These are phyloP conservation scores for Harpagifer antarcticus DNA, from an alignment of 2,797 vertebrate species.

Conservation along the genomic window DNA sequence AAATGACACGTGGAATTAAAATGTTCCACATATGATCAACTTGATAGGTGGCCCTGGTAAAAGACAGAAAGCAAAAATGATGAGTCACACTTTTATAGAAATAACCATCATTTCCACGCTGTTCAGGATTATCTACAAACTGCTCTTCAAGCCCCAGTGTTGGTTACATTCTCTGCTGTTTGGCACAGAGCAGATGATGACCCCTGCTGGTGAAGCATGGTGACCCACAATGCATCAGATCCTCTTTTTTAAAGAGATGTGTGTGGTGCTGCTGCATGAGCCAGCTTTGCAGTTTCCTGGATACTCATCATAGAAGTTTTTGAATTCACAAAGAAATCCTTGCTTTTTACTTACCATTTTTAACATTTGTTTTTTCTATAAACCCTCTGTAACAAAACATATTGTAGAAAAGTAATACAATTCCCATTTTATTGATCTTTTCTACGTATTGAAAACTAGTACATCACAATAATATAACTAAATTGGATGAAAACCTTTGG, in stretches of 20 bases:
- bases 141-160: not conserved
- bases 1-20: not conserved
- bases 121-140: constrained; percentile 1
- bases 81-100: not conserved
- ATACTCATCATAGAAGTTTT: not conserved
- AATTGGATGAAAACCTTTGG: not conserved
- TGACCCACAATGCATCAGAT: constrained; percentile 27
- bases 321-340: not conserved
- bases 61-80: not conserved
- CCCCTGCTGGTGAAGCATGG: constrained; percentile 76
- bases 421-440: not conserved
- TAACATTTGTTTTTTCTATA: not conserved
- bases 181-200: constrained; percentile 58
- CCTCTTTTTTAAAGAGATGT: not conserved
- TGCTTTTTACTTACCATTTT: not conserved
- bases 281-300: not conserved
- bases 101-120: not conserved
- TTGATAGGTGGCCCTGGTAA: not conserved
- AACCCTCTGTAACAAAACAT: not conserved
- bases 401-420: not conserved
- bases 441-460: not conserved
- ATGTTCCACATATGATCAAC: not conserved
- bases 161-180: constrained; percentile 7
- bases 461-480: not conserved
- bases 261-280: not conserved